Percentiles rank a stretch among this genome's conserved stretches.
These are phyloP conservation scores for Tipula unca DNA, from an alignment of 2,888 invertebrate species.

Conservation along the genomic window DNA sequence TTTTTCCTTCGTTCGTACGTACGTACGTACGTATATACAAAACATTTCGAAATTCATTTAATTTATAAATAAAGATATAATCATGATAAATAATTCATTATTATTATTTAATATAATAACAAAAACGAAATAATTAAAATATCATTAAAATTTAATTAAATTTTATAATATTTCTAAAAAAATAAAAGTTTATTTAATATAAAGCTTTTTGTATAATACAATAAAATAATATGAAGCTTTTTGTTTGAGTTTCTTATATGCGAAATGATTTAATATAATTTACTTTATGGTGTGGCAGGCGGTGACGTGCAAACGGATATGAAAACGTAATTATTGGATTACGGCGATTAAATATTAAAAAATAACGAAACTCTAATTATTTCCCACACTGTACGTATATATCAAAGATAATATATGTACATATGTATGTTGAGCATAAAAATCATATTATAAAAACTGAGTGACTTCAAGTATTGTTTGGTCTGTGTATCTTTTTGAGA, in stretches of 20 bases:
- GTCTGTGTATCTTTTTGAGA: background rate
- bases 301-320: background rate
- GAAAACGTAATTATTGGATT: background rate
- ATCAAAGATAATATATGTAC: background rate
- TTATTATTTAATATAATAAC: background rate
- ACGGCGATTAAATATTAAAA: background rate
- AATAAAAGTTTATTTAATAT: background rate
- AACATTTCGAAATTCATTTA: background rate
- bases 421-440: background rate
- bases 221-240: background rate
- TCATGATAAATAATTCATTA: constrained; percentile 14
- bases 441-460: background rate
- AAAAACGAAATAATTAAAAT: background rate
- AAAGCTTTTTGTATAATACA: background rate
- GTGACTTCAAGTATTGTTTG: background rate
- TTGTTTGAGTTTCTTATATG: background rate
- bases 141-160: constrained; percentile 14
- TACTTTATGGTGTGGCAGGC: background rate
- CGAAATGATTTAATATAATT: background rate
- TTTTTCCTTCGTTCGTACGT: background rate
- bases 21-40: too few relatives aligned
- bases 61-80: constrained; percentile 8
- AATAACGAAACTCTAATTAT: background rate
- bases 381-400: background rate
- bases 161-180: background rate